These are phyloP conservation scores for Plagiodera versicolora DNA, from an alignment of 2,888 invertebrate genomes.

Conservation along the genomic window DNA sequence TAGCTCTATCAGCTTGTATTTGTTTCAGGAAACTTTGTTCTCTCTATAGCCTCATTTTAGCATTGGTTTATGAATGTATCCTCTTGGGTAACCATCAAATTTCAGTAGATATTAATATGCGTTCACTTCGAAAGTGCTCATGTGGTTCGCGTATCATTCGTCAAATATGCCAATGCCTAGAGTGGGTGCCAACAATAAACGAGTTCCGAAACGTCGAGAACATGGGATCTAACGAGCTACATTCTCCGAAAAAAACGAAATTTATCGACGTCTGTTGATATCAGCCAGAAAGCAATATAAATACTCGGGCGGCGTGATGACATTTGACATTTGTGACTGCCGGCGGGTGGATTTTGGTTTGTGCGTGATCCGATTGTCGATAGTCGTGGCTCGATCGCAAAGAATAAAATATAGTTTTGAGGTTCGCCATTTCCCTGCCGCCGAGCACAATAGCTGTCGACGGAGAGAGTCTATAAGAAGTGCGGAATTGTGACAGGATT, in stretches of 20 bases:
- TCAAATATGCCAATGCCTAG: not conserved
- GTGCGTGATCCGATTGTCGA: slow-evolving; percentile 38
- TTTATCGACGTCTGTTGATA: slow-evolving; percentile 19
- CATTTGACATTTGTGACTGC: slow-evolving; percentile 25
- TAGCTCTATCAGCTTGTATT: too few relatives aligned
- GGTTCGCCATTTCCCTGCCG: slow-evolving; percentile 25
- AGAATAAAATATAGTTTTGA: slow-evolving; percentile 42
- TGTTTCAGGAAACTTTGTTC: too few relatives aligned
- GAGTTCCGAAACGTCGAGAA: not conserved
- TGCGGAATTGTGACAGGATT: slow-evolving; percentile 35
- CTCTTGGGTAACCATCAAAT: too few relatives aligned
- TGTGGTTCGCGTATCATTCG: not conserved
- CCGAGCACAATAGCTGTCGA: slow-evolving; percentile 24
- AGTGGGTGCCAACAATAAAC: not conserved
- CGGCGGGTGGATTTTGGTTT: slow-evolving; percentile 38
- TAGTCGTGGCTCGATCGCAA: slow-evolving; percentile 30
- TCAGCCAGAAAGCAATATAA: slow-evolving; percentile 20
- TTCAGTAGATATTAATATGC: too few relatives aligned
- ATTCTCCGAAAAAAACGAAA: not conserved
- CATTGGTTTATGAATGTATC: too few relatives aligned
- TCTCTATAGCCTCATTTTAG: too few relatives aligned
- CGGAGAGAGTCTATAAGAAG: slow-evolving; percentile 30
- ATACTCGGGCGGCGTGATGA: slow-evolving; percentile 18
- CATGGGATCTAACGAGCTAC: not conserved
- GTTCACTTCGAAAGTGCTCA: too few relatives aligned